Evolutionary conservation across 2,888 invertebrate species (phyloP), one percentile per base, ranked within the genome.

Genomic region (Platycheirus albimanus): DNA sequence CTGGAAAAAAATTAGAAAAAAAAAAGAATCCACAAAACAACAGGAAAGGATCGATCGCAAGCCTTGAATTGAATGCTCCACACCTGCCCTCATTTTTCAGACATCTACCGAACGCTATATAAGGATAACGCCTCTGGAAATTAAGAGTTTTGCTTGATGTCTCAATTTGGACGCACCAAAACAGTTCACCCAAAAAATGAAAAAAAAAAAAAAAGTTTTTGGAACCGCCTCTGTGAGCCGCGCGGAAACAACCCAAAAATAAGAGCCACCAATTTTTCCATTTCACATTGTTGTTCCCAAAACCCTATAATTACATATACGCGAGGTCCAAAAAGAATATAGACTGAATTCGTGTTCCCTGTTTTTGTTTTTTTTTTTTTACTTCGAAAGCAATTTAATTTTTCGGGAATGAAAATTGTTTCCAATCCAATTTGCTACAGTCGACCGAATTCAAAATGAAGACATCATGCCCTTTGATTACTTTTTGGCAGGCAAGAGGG

Each of bases 401-500:
- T 30, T 69, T 67, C 13, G 36, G 58, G 54, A 45, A 71, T 19
- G 17, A 66, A 81, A 77, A 81, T 81, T 83, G 67, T 66, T 79
- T 47, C 69, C 84, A 70, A 84, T 84, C 84, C 79, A 84, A 84
- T 84, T 84, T 79, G 74, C 72, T 52, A 79, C 84, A 79, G 79
- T 75, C 79, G 74, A 79, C 54, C 70, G 84, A 69, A 51, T 79
- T 70, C 84, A 84, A 84, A 84, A 79, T 84, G 74, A 84, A 84
- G 84, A 84, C 84, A 84, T 84, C 84, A 84, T 79, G 74, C 84
- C 79, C 78, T 79, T 84, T 84, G 84, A 84, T 84, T 79, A 75
- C 79, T 56, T 78, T 79, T 74, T 71, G 30, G 71, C 71, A 77
- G 71, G 15, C 58, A 63, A 49, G 58, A 61, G 58, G 54, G 70